These are phyloP conservation scores for Heliocidaris erythrogramma DNA, from an alignment of 35 echinoderm and acorn worm genomes.

Conservation along the genomic window DNA sequence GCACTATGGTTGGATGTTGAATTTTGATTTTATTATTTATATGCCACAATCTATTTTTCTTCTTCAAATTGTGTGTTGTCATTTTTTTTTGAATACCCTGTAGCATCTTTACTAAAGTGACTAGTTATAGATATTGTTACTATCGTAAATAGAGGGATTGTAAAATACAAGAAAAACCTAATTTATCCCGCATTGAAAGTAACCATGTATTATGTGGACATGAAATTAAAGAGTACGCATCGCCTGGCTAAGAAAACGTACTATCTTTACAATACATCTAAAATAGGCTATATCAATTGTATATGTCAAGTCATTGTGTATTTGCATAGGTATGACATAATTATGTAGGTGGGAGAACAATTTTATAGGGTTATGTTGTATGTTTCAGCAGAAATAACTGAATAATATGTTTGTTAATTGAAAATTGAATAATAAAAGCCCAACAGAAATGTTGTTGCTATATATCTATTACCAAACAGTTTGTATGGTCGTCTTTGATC, in stretches of 20 bases:
- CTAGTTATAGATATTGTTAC: not conserved
- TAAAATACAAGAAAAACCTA: not conserved
- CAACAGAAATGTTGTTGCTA: constrained; percentile 49
- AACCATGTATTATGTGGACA: constrained; percentile 2
- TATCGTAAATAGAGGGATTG: not conserved
- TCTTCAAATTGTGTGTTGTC: not conserved
- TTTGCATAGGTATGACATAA: constrained; percentile 43
- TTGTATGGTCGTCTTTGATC: not conserved
- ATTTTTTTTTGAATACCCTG: constrained; percentile 15
- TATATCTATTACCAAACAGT: not conserved
- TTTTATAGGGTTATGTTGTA: constrained; percentile 48
- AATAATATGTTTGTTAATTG: constrained; percentile 57
- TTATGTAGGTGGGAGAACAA: constrained; percentile 41
- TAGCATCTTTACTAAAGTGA: constrained; percentile 10
- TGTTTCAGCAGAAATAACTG: constrained; percentile 44
- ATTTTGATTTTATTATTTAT: not conserved
- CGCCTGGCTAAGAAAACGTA: not conserved
- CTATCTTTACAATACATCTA: constrained; percentile 30
- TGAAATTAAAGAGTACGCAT: not conserved
- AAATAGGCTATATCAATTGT: constrained; percentile 49
- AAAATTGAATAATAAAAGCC: constrained; percentile 54
- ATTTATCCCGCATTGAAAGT: not conserved
- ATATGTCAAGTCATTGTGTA: constrained; percentile 50
- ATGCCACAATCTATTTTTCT: not conserved
- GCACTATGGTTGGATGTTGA: not conserved